phyloP scores from a whole-genome alignment of 2,113 vertebrate genomes.

The Apodemus sylvaticus region DNA sequence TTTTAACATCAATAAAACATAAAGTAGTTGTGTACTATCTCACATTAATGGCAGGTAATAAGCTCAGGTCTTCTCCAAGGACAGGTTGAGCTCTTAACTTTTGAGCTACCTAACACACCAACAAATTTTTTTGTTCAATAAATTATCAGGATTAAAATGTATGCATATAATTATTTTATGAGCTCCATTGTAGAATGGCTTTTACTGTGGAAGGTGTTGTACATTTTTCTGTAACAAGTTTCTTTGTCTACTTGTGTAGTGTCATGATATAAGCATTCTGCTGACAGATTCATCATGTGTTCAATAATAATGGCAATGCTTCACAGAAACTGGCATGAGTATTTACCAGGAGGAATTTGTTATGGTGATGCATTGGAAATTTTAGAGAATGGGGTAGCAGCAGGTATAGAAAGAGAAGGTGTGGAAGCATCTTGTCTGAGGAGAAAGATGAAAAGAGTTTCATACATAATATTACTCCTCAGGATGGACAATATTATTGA shows the following conservation, averaged over 20 bases:
- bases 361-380: background rate
- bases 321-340: fast-evolving
- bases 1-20: too few relatives aligned
- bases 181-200: background rate
- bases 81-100: background rate
- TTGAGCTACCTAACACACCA: too few relatives aligned
- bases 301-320: background rate
- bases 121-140: background rate
- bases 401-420: background rate
- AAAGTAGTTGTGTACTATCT: background rate
- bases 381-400: background rate
- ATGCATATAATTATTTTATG: background rate
- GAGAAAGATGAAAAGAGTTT: background rate
- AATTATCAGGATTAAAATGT: background rate
- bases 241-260: background rate
- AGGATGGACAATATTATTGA: background rate
- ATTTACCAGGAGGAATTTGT: background rate
- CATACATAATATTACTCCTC: background rate
- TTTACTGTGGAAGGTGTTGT: background rate
- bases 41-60: background rate
- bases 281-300: background rate
- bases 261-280: background rate
- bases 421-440: background rate
- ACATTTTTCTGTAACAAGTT: background rate
- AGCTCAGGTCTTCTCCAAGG: background rate